phyloP scores from a whole-genome alignment of 1,140 invertebrate genomes.

The Sycobia sp. region DNA sequence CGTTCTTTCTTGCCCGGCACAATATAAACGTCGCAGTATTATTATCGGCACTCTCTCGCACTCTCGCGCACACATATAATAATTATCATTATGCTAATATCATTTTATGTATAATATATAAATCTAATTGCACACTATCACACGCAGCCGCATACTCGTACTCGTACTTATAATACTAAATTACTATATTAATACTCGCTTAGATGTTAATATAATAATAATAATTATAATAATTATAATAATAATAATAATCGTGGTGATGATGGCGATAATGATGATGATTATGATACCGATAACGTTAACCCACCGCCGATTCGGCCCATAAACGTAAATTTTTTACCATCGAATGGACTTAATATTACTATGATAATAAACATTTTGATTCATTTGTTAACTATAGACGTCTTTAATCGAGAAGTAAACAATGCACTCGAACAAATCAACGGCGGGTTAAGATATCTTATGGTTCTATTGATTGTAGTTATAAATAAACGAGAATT shows the following conservation, averaged over 20 bases:
- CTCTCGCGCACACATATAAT: slow-evolving; percentile 7
- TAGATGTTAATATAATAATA: slow-evolving; percentile 28
- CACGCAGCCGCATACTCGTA: background rate
- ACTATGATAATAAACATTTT: too few species aligned
- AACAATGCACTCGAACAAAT: background rate
- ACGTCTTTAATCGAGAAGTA: too few species aligned
- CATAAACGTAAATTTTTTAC: too few species aligned
- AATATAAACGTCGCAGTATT: slow-evolving; percentile 63
- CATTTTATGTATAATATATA: slow-evolving; percentile 10
- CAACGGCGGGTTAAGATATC: slow-evolving; percentile 5
- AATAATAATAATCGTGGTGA: too few species aligned
- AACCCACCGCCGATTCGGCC: slow-evolving; percentile 9
- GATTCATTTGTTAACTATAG: too few species aligned
- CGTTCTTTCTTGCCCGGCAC: slow-evolving; percentile 64
- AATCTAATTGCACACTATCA: background rate
- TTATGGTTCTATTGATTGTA: too few species aligned
- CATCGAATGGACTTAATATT: too few species aligned
- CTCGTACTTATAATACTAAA: slow-evolving; percentile 4
- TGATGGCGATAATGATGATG: background rate
- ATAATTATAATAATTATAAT: slow-evolving; percentile 14
- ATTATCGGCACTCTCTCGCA: slow-evolving; percentile 50
- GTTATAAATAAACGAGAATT: slow-evolving; percentile 4
- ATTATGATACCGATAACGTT: background rate
- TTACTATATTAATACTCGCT: slow-evolving; percentile 20
- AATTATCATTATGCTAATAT: slow-evolving; percentile 34